phyloP scores from a whole-genome alignment of 2,113 vertebrate genomes.

The Aptenodytes patagonicus region DNA sequence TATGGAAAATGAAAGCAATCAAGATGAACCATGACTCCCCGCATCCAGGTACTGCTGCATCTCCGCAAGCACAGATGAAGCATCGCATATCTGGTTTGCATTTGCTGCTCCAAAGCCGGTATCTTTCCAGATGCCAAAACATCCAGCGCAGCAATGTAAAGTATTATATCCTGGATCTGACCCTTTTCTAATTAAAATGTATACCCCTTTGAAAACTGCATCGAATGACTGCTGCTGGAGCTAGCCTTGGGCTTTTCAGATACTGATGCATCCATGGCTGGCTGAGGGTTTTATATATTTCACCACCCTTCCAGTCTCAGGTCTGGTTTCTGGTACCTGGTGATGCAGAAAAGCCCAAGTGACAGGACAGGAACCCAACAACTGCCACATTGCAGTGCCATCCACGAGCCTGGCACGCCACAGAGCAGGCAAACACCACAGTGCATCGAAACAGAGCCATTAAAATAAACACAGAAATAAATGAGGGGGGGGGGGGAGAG shows the following conservation, averaged over 20 bases:
- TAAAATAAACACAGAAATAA: background rate
- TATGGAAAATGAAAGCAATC: background rate
- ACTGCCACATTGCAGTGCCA: background rate
- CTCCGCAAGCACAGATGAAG: background rate
- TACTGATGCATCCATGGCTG: background rate
- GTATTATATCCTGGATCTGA: background rate
- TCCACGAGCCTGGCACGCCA: background rate
- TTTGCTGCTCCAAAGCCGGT: background rate
- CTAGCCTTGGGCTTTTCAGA: background rate
- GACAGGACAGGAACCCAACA: background rate
- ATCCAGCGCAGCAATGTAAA: background rate
- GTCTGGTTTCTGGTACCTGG: background rate
- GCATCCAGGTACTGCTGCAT: background rate
- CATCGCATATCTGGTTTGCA: background rate
- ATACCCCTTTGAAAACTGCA: background rate
- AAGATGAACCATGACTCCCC: background rate
- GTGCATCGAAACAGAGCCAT: background rate
- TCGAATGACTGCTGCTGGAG: background rate
- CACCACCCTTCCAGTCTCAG: background rate
- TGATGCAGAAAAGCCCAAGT: conserved; percentile 18
- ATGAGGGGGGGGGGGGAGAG: accelerated
- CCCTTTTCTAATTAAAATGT: background rate
- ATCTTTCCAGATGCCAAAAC: background rate
- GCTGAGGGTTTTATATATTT: background rate
- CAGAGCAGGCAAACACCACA: background rate